Conservation (phyloP, 2,797 vertebrate genomes). For the Diplodus puntazzo region DNA sequence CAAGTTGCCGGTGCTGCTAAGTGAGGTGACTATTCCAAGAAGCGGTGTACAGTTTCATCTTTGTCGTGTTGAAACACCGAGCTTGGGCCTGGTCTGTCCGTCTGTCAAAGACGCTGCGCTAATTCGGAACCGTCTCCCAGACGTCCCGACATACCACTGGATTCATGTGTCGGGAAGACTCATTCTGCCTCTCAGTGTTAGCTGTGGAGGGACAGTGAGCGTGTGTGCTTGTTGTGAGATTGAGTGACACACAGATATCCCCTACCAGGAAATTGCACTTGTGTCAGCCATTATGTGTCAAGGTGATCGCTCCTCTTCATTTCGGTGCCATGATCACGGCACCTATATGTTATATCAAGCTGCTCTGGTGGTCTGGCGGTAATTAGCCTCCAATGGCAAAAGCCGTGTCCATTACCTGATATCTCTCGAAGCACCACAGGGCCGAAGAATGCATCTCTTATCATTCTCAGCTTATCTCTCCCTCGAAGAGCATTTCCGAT, state of each 20-base stretch:
- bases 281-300: conserved; percentile 40
- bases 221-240: conserved; percentile 55
- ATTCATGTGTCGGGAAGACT: conserved; percentile 59
- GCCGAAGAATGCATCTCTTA: conserved; percentile 38
- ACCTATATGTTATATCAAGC: conserved; percentile 38
- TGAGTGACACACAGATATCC: conserved; percentile 35
- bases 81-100: conserved; percentile 44
- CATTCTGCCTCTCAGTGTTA: conserved; percentile 17
- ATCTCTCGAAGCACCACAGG: conserved; percentile 35
- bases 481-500: conserved; percentile 35
- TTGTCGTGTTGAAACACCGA: conserved; percentile 78
- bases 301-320: conserved; percentile 44
- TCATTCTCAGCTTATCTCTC: conserved; percentile 45
- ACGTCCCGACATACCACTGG: conserved; percentile 51
- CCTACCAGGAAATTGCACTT: conserved; percentile 42
- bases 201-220: not conserved
- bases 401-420: conserved; percentile 49
- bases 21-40: conserved; percentile 79
- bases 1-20: conserved; percentile 66
- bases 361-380: conserved; percentile 43
- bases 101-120: conserved; percentile 65
- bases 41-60: conserved; percentile 75
- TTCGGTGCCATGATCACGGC: conserved; percentile 25
- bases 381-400: conserved; percentile 56
- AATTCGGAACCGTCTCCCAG: conserved; percentile 72